Evolutionary conservation across 2,888 invertebrate genomes (phyloP).

Genomic region (Sesamia inferens): DNA sequence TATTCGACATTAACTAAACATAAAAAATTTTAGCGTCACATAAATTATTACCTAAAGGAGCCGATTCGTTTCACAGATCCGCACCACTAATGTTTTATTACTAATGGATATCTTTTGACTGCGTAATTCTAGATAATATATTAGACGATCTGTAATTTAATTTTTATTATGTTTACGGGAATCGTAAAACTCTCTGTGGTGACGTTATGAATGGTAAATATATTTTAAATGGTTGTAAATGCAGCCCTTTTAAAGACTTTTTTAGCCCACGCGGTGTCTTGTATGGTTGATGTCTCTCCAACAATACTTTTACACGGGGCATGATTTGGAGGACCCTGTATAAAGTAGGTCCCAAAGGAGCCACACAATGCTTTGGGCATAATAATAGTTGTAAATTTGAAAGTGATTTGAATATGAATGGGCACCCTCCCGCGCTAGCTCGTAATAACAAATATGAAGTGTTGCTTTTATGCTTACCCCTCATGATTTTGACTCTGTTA

Average conservation of each 20-base stretch:
- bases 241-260: constrained; percentile 81
- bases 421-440: constrained; percentile 86
- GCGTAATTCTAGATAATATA: constrained; percentile 75
- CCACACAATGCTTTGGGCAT: constrained; percentile 84
- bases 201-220: constrained; percentile 81
- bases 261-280: constrained; percentile 75
- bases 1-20: constrained; percentile 86
- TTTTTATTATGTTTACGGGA: constrained; percentile 74
- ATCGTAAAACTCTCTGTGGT: constrained; percentile 79
- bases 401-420: constrained; percentile 90
- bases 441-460: constrained; percentile 90
- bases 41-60: constrained; percentile 86
- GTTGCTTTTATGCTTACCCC: constrained; percentile 85
- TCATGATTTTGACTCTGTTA: constrained; percentile 85
- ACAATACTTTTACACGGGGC: constrained; percentile 85
- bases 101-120: constrained; percentile 82
- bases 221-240: constrained; percentile 87
- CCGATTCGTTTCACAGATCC: constrained; percentile 85
- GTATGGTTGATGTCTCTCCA: constrained; percentile 66
- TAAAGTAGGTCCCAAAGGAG: constrained; percentile 88
- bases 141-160: constrained; percentile 75
- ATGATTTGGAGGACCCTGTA: constrained; percentile 86
- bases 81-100: constrained; percentile 84
- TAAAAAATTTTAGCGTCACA: constrained; percentile 88
- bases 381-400: constrained; percentile 90